Evolutionary conservation across 2,797 vertebrate genomes (phyloP).

Genomic region (Acomys russatus): DNA sequence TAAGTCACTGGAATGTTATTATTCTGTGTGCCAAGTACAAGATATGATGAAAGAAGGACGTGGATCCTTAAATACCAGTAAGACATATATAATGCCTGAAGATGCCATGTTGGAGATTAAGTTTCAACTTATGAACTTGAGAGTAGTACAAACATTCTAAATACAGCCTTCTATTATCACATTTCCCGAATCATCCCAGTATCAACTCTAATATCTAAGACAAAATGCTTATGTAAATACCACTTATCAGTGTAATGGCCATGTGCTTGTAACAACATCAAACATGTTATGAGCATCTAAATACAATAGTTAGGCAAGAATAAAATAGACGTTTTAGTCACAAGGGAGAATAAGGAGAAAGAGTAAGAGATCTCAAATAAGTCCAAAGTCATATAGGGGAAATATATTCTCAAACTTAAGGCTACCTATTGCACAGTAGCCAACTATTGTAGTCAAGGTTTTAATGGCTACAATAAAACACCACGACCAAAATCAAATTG

Average conservation of each 20-base stretch:
- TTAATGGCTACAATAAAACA: not conserved
- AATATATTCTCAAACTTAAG: not conserved
- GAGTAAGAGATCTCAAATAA: not conserved
- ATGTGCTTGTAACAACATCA: not conserved
- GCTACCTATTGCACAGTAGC: not conserved
- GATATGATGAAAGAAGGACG: not conserved
- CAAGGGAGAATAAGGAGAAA: not conserved
- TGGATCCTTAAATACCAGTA: too few species aligned
- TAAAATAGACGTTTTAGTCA: not conserved
- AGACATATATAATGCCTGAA: not conserved
- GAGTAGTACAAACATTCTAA: too few species aligned
- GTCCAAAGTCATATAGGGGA: not conserved
- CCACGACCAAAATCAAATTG: not conserved
- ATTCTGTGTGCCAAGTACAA: not conserved
- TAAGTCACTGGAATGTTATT: not conserved
- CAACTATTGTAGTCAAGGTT: not conserved
- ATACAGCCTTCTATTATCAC: not conserved
- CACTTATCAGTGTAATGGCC: not conserved
- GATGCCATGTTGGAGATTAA: not conserved
- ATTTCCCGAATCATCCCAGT: not conserved
- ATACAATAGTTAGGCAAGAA: not conserved
- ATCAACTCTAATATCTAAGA: not conserved
- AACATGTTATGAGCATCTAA: not conserved
- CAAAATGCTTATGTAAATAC: not conserved
- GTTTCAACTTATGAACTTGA: not conserved